A percentile compares a stretch with the other conserved stretches of the same genome.
Conservation (phyloP, 2,888 invertebrate genomes). For the Caenorhabditis imperialis region DNA sequence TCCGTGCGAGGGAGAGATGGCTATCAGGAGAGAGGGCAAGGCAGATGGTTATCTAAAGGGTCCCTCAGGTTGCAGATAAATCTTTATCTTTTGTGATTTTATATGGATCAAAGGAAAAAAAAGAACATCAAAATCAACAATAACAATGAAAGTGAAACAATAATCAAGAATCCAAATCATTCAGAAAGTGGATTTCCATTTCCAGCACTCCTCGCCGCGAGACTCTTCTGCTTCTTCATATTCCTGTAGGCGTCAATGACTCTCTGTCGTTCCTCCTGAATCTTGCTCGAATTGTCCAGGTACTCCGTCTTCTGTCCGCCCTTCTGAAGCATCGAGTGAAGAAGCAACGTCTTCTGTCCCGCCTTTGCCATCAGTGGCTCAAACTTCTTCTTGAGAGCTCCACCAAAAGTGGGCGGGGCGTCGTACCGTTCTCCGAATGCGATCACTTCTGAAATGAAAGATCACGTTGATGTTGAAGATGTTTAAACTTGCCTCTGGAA, state of each 20-base stretch:
- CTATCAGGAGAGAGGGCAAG: too few species aligned
- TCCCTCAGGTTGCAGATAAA: too few species aligned
- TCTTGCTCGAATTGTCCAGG: conserved; percentile 39
- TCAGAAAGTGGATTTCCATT: conserved; percentile 2
- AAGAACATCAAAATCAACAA: conserved; percentile 22
- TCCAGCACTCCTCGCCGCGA: conserved; percentile 5
- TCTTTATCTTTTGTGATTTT: conserved; percentile 1
- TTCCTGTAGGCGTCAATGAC: conserved; percentile 70
- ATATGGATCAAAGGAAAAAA: neutral
- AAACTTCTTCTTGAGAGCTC: conserved; percentile 59
- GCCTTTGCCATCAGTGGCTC: conserved; percentile 68
- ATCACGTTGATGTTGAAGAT: too few species aligned
- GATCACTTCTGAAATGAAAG: conserved; percentile 63
- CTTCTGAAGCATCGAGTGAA: conserved; percentile 65
- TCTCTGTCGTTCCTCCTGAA: conserved; percentile 62
- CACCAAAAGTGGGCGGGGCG: conserved; percentile 69
- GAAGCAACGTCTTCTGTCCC: conserved; percentile 67
- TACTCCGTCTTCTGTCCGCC: conserved; percentile 44
- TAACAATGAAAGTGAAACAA: conserved; percentile 27
- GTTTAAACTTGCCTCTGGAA: conserved; percentile 55
- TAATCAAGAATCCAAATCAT: neutral
- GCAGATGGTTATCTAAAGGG: too few species aligned
- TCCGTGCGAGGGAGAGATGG: too few species aligned
- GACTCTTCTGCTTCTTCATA: conserved; percentile 60
- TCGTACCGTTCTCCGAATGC: conserved; percentile 73